Percentiles rank a stretch among this genome's conserved stretches.
phyloP scores from a whole-genome alignment of 30 jellyfish, hydroid and myxozoan species.

The Pelagia noctiluca region DNA sequence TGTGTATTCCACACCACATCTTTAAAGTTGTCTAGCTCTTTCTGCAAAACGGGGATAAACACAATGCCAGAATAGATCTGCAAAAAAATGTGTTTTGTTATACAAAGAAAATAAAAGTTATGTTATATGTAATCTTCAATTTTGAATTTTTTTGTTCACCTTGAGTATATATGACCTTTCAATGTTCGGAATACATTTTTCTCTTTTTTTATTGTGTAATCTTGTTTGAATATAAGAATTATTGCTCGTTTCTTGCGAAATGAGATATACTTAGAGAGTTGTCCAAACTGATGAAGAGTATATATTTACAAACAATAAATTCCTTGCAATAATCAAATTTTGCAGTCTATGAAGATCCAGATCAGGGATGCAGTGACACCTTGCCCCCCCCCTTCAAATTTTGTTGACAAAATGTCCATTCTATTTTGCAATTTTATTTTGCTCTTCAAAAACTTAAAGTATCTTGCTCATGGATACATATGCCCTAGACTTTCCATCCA shows the following conservation, averaged over 20 bases:
- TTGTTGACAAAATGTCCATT: background rate
- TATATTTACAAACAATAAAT: background rate
- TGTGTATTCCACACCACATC: slow-evolving; percentile 34
- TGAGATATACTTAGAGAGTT: background rate
- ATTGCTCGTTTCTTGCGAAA: background rate
- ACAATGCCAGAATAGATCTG: background rate
- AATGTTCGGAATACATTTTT: background rate
- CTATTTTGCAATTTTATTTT: background rate
- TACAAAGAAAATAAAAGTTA: background rate
- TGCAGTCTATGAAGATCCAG: slow-evolving; percentile 2
- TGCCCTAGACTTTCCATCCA: slow-evolving; percentile 4
- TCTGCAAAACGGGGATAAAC: slow-evolving; percentile 2
- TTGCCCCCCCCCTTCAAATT: slow-evolving; percentile 7
- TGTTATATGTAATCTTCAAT: background rate
- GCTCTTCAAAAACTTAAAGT: background rate
- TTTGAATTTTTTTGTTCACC: background rate
- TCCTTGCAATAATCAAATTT: slow-evolving; percentile 1
- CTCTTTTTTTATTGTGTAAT: background rate
- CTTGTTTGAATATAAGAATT: background rate
- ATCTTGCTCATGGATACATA: background rate
- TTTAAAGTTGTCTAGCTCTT: background rate
- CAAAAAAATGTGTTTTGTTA: background rate
- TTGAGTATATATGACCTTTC: background rate
- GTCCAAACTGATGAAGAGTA: background rate
- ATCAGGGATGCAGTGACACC: slow-evolving; percentile 1